Conservation (phyloP, 2,888 invertebrate species). For the Heliothis peltigera region DNA sequence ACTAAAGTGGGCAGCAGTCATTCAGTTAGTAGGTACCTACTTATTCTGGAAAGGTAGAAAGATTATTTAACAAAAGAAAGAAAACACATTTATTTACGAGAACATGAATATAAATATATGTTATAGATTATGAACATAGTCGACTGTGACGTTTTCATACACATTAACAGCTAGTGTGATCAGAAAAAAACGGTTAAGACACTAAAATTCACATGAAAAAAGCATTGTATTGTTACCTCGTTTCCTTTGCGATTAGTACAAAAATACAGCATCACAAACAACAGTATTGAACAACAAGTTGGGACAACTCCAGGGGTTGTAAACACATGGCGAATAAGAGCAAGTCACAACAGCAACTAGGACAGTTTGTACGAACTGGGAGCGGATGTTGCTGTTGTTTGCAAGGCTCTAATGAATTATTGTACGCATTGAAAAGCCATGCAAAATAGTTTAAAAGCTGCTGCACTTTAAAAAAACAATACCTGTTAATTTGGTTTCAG, state of each 20-base stretch:
- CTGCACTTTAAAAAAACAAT: too few relatives aligned
- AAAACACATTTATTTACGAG: too few relatives aligned
- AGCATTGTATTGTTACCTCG: background rate
- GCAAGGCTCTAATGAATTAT: slow-evolving; percentile 13
- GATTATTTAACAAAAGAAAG: too few relatives aligned
- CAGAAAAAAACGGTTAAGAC: too few relatives aligned
- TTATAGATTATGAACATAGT: too few relatives aligned
- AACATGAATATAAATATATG: too few relatives aligned
- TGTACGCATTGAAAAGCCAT: background rate
- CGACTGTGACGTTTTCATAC: too few relatives aligned
- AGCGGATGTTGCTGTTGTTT: slow-evolving; percentile 1
- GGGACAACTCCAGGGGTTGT: background rate
- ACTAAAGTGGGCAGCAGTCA: slow-evolving; percentile 5
- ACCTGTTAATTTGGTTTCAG: too few relatives aligned
- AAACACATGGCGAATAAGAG: slow-evolving; percentile 26
- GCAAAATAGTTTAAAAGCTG: background rate
- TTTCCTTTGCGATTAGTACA: background rate
- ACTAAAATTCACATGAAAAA: too few relatives aligned
- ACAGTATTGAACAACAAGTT: background rate
- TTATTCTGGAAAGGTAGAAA: background rate
- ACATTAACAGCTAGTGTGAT: too few relatives aligned
- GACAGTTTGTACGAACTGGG: slow-evolving; percentile 8
- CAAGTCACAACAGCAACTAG: slow-evolving; percentile 44
- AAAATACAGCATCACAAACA: background rate
- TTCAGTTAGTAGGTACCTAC: slow-evolving; percentile 13